These are phyloP conservation scores for Drepanosiphum platanoidis DNA, from an alignment of 2,888 invertebrate species.

Conservation along the genomic window DNA sequence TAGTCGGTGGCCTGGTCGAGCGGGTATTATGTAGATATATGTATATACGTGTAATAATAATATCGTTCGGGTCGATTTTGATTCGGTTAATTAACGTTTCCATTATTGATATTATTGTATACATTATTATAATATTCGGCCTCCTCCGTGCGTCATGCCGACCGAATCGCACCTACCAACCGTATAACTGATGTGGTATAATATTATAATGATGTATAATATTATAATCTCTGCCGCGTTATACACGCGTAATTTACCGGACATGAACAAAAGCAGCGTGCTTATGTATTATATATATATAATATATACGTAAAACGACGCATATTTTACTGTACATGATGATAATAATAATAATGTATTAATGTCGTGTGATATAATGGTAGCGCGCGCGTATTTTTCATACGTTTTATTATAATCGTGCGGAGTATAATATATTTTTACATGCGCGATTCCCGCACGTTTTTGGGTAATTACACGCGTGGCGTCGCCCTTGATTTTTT, in stretches of 20 bases:
- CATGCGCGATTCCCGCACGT: slow-evolving; percentile 17
- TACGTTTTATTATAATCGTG: not conserved
- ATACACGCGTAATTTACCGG: slow-evolving; percentile 51
- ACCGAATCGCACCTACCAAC: too few relatives aligned
- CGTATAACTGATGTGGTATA: too few relatives aligned
- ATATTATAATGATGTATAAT: too few relatives aligned
- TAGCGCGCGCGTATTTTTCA: not conserved
- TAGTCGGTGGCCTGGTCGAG: too few relatives aligned
- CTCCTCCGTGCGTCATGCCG: not conserved
- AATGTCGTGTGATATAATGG: not conserved
- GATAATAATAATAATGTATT: not conserved
- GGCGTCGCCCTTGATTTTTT: slow-evolving; percentile 14
- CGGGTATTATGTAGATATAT: not conserved
- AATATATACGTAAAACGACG: too few relatives aligned
- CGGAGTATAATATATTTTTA: slow-evolving; percentile 12
- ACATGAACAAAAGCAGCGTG: not conserved
- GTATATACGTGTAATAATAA: not conserved
- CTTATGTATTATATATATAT: too few relatives aligned
- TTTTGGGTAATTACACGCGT: slow-evolving; percentile 21
- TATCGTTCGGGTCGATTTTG: slow-evolving; percentile 45
- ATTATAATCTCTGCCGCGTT: slow-evolving; percentile 15
- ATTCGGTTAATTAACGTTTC: slow-evolving; percentile 60
- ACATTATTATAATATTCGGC: slow-evolving; percentile 2
- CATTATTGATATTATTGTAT: slow-evolving; percentile 44
- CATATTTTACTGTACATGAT: not conserved